Percentiles rank a stretch among this genome's conserved stretches.
Conservation (phyloP, 2,797 vertebrate genomes). For the Trichosurus vulpecula region DNA sequence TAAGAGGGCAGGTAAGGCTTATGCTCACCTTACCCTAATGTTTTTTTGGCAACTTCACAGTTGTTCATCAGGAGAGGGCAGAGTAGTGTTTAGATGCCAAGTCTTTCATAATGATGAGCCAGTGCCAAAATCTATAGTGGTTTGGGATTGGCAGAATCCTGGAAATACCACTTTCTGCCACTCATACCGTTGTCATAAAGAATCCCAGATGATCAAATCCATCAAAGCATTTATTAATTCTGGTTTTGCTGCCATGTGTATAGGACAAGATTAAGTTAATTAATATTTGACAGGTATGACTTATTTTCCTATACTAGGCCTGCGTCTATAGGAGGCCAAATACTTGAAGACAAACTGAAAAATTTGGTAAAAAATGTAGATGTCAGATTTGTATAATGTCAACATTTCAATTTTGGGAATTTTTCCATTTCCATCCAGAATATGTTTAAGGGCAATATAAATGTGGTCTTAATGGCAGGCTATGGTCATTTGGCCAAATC, state of each 20-base stretch:
- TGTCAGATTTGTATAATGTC: neutral
- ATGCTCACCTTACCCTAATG: neutral
- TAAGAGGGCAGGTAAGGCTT: neutral
- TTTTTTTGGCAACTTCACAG: neutral
- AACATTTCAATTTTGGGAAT: conserved; percentile 13
- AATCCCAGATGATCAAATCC: neutral
- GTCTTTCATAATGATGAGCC: neutral
- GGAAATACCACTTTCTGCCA: neutral
- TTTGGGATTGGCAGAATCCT: neutral
- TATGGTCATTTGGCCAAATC: neutral
- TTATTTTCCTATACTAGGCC: neutral
- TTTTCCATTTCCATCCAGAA: neutral
- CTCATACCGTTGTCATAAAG: neutral
- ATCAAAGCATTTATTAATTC: neutral
- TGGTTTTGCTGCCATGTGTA: conserved; percentile 21
- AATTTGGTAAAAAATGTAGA: neutral
- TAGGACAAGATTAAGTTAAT: conserved; percentile 21
- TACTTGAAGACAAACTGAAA: conserved; percentile 19
- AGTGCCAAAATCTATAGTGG: neutral
- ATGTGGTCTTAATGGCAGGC: neutral
- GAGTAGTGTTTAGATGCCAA: neutral
- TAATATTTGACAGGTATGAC: conserved; percentile 45
- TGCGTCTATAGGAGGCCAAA: neutral
- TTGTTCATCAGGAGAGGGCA: neutral
- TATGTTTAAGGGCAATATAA: neutral